Base-by-base conservation (phyloP, 2,113 vertebrate genomes). In the Macaca fascicularis region DNA sequence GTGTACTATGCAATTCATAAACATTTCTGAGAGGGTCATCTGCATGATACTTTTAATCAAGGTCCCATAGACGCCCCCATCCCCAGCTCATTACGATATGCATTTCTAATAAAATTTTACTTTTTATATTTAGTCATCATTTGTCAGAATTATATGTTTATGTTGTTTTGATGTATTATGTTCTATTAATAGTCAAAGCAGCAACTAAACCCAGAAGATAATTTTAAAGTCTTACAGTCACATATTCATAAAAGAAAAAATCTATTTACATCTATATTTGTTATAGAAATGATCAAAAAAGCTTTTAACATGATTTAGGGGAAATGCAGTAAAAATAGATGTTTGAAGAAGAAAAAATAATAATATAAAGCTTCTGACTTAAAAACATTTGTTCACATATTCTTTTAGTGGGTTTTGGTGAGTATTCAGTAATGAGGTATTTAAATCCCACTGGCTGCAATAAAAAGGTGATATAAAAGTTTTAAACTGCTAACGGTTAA, bases 401-500 rank as follows among this genome's bases (percentile, higher is more conserved):
- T 85, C n/a, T 70, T 96, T 90, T 64, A 45, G 70, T 61, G 22
- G 50, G 8, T 38, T 64, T 57, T 79, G 61, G 74, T 93, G 30
- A 40, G 4, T 35, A 91, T 85, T n/a, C 50, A 67, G 35, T 86
- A 81, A 67, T 0, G 22, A 82, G 87, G 23, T 27, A 67, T 74
- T 89, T 95, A 86, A 82, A 78, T 86, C 82, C 61, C 52, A 74
- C 1, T 43, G 52, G 23, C 4, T 75, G 22, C 38, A 69, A 90
- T 70, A 35, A 72, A 90, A 81, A 88, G 72, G 40, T 50, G n/a
- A 48, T 72, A 55, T 70, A 38, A 93, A 22, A 57, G 72, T 52
- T 94, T 84, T 75, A 70, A 94, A 95, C 61, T 40, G 19, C 17
- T 45, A 70, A 61, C 70, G 70, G 92, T 89, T 48, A 52, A 93